Conservation (phyloP, 2,888 invertebrate genomes). For the Dynastes hyllus region DNA sequence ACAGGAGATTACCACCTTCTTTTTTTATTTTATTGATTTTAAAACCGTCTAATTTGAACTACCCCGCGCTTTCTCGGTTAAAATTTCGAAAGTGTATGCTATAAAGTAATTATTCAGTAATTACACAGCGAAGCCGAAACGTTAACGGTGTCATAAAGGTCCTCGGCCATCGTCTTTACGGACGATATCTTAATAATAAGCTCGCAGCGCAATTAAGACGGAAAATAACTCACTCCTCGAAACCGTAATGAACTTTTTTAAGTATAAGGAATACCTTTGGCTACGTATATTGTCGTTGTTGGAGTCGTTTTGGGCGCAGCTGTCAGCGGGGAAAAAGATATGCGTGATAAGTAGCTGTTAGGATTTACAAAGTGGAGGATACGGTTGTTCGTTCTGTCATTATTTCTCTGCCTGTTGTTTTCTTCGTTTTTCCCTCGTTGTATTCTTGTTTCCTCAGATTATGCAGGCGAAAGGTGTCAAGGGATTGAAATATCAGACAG, state of each 20-base stretch:
- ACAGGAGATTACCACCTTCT: background rate
- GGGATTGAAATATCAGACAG: no score
- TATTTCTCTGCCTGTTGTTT: background rate
- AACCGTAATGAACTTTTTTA: slow-evolving; percentile 16
- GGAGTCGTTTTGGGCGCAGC: slow-evolving; percentile 11
- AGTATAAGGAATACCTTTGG: background rate
- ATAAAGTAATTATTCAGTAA: slow-evolving; percentile 29
- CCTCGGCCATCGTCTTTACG: no score
- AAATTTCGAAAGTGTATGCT: slow-evolving; percentile 10
- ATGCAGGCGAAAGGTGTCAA: background rate
- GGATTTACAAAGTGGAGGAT: slow-evolving; percentile 8
- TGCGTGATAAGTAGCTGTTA: slow-evolving; percentile 33
- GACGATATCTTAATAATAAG: background rate
- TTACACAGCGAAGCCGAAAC: slow-evolving; percentile 3
- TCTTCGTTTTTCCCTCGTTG: no score
- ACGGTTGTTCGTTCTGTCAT: background rate
- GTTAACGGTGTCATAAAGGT: background rate
- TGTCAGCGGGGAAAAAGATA: background rate
- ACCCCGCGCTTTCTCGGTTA: background rate
- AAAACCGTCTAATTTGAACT: slow-evolving; percentile 7
- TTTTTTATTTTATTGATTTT: slow-evolving; percentile 31
- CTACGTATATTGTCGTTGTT: background rate
- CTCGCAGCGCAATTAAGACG: background rate
- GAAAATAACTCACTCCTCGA: slow-evolving; percentile 11
- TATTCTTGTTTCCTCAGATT: background rate